These are phyloP conservation scores for Bombylius discolor DNA, from an alignment of 2,888 invertebrate species.

Conservation along the genomic window DNA sequence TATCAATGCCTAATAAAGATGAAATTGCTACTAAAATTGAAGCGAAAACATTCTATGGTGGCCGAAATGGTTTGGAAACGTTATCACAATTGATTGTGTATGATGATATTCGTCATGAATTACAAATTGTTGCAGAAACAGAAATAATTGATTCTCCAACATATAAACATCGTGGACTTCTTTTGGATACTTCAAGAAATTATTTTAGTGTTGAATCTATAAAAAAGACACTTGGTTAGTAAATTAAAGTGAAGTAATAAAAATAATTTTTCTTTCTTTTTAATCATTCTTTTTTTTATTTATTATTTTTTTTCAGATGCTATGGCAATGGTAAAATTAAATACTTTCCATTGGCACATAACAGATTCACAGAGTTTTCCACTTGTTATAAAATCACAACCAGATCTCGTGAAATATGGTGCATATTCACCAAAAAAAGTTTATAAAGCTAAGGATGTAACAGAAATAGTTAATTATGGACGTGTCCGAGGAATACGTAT, in stretches of 20 bases:
- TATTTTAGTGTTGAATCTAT: conserved; percentile 61
- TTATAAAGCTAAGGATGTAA: conserved; percentile 44
- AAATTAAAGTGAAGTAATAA: too few relatives aligned
- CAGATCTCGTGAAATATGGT: conserved; percentile 59
- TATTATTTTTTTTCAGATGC: conserved; percentile 49
- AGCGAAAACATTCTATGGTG: conserved; percentile 47
- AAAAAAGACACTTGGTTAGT: conserved; percentile 52
- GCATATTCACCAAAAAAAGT: conserved; percentile 63
- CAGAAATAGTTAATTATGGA: conserved; percentile 52
- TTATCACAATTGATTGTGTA: conserved; percentile 32
- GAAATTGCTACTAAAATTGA: conserved; percentile 38
- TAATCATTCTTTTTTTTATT: background rate
- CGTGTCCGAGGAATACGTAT: conserved; percentile 67
- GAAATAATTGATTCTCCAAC: conserved; percentile 62
- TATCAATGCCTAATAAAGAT: conserved; percentile 28
- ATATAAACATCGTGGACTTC: conserved; percentile 77
- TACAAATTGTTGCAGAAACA: conserved; percentile 50
- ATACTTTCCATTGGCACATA: conserved; percentile 91
- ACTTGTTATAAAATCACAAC: conserved; percentile 59
- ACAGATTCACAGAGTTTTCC: conserved; percentile 93
- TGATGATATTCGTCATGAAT: conserved; percentile 32
- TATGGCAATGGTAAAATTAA: conserved; percentile 82
- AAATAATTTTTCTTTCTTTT: background rate
- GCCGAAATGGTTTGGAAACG: conserved; percentile 50
- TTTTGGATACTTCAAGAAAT: conserved; percentile 84